Percentiles rank a stretch among this genome's conserved stretches.
Conservation (phyloP, 2,888 invertebrate species). For the Melangyna quadrimaculata region DNA sequence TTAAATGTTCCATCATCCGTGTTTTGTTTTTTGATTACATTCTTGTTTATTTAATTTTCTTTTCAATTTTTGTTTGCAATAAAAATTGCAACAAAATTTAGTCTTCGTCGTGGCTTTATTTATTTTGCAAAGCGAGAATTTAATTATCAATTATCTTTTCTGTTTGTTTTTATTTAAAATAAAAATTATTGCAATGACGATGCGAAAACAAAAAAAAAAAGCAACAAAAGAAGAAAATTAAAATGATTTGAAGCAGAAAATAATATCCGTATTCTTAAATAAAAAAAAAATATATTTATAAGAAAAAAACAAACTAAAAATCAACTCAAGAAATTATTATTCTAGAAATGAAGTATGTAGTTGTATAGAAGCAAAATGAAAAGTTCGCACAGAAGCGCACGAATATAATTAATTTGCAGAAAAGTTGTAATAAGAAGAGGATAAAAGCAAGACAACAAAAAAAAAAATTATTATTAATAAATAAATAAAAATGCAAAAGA, state of each 20-base stretch:
- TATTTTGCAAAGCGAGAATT: conserved; percentile 43
- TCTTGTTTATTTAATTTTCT: not conserved
- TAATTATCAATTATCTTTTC: conserved; percentile 22
- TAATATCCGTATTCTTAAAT: not conserved
- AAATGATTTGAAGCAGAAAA: conserved; percentile 2
- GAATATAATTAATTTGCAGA: conserved; percentile 67
- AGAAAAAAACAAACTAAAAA: not conserved
- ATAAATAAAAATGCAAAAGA: conserved; percentile 16
- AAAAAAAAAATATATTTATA: not conserved
- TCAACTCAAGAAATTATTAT: conserved; percentile 23
- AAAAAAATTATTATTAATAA: conserved; percentile 36
- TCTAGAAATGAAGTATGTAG: not conserved
- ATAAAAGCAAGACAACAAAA: conserved; percentile 53
- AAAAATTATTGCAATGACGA: conserved; percentile 6
- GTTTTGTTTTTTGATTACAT: not conserved
- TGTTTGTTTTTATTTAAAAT: conserved; percentile 29
- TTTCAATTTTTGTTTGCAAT: conserved; percentile 23
- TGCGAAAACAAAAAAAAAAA: conserved; percentile 25
- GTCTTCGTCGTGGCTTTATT: not conserved
- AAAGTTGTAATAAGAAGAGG: conserved; percentile 37
- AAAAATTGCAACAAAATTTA: conserved; percentile 49
- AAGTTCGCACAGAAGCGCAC: conserved; percentile 41
- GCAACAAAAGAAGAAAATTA: conserved; percentile 23
- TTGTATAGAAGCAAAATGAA: conserved; percentile 4
- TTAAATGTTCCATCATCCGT: conserved; percentile 28